Percentiles rank a stretch among this genome's conserved stretches.
Evolutionary conservation across 2,797 vertebrate species (phyloP).

Genomic region (Lemur catta): DNA sequence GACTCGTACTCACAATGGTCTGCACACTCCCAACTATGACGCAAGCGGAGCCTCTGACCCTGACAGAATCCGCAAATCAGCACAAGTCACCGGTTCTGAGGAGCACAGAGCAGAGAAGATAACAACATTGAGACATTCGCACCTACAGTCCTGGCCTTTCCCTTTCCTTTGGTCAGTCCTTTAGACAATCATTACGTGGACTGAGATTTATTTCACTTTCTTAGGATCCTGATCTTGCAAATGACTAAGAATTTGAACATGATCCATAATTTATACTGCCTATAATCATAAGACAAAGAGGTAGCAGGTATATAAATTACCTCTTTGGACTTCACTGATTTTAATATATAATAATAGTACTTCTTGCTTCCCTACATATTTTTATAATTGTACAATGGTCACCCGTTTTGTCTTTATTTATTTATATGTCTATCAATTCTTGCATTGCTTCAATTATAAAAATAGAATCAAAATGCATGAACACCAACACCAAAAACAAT

Average conservation of each 20-base stretch:
- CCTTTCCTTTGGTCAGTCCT: neutral
- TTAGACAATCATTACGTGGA: neutral
- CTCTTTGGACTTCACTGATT: neutral
- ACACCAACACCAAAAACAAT: neutral
- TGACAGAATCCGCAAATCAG: too few species aligned
- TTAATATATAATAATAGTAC: neutral
- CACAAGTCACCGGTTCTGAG: neutral
- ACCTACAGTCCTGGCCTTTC: neutral
- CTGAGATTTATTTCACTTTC: neutral
- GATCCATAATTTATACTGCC: too few species aligned
- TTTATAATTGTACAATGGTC: neutral
- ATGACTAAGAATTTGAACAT: neutral
- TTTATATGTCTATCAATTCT: neutral
- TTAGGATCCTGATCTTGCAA: neutral
- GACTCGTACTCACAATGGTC: neutral
- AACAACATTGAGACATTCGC: neutral
- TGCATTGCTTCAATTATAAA: neutral
- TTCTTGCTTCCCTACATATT: neutral
- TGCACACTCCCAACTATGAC: accelerated
- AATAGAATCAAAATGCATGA: neutral
- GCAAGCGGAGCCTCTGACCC: too few species aligned
- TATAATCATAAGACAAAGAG: neutral
- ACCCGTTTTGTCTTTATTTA: neutral
- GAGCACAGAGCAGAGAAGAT: neutral
- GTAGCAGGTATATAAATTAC: accelerated